Percentiles rank a stretch among this genome's conserved stretches.
Evolutionary conservation across 2,888 invertebrate genomes (phyloP).

Genomic region (Allolobophora icterica): DNA sequence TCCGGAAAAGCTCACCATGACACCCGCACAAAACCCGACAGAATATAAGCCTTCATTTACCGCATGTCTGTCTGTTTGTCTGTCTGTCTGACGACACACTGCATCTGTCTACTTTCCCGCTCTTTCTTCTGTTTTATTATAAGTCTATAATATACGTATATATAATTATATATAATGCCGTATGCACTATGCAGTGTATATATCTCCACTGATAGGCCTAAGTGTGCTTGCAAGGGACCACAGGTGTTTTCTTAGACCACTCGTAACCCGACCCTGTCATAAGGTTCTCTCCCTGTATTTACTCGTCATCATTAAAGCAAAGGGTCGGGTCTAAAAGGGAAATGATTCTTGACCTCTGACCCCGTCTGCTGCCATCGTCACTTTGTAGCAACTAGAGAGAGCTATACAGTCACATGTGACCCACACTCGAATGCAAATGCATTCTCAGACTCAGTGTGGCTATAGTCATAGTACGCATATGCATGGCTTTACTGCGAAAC

Average conservation of each 20-base stretch:
- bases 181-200: too few relatives aligned
- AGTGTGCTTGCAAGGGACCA: neutral
- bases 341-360: neutral
- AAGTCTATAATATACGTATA: neutral
- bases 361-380: neutral
- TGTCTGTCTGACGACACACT: neutral
- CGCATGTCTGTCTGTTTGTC: neutral
- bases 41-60: neutral
- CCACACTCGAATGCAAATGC: neutral
- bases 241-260: neutral
- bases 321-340: neutral
- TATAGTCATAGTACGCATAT: neutral
- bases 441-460: neutral
- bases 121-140: constrained; percentile 17
- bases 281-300: neutral
- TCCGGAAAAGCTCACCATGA: neutral
- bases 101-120: neutral
- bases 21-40: neutral
- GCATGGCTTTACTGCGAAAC: neutral
- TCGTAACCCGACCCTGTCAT: neutral
- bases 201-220: neutral
- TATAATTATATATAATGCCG: too few relatives aligned
- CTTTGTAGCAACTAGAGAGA: neutral
- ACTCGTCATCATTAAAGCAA: neutral
- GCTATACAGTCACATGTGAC: neutral